These are phyloP conservation scores for Drosophila nebulosa DNA, from an alignment of 1,140 invertebrate species.

Conservation along the genomic window DNA sequence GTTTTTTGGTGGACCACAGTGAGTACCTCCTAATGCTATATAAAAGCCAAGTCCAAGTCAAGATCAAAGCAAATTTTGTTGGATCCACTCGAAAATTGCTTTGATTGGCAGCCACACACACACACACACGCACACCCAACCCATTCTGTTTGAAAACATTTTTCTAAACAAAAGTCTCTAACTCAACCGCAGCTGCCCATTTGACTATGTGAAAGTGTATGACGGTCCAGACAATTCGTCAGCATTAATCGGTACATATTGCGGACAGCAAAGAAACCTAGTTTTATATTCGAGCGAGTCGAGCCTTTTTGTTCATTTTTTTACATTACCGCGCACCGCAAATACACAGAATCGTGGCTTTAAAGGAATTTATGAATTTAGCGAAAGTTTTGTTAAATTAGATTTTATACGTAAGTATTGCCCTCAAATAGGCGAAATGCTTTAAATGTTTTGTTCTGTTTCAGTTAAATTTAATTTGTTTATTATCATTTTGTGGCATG, in stretches of 20 bases:
- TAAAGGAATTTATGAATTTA: constrained; percentile 97
- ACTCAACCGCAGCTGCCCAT: constrained; percentile 92
- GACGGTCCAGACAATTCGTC: constrained; percentile 93
- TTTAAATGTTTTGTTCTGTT: constrained; percentile 31
- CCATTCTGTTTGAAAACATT: constrained; percentile 43
- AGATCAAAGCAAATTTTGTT: constrained; percentile 66
- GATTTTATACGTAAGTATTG: constrained; percentile 94
- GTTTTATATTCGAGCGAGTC: constrained; percentile 96
- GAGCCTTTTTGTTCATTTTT: constrained; percentile 93
- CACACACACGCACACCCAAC: not conserved
- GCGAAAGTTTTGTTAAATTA: constrained; percentile 97
- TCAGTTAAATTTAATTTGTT: constrained; percentile 35
- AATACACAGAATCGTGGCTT: constrained; percentile 97
- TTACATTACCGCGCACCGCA: constrained; percentile 92
- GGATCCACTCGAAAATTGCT: constrained; percentile 38
- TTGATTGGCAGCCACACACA: constrained; percentile 50
- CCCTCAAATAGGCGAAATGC: not conserved
- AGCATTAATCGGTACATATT: constrained; percentile 97
- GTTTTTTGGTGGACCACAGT: constrained; percentile 99
- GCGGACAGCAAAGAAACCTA: constrained; percentile 97
- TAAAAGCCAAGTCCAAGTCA: constrained; percentile 45
- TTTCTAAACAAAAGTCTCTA: constrained; percentile 21
- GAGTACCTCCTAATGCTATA: constrained; percentile 83
- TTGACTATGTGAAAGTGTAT: constrained; percentile 98
- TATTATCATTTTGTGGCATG: constrained; percentile 37